These are phyloP conservation scores for Zaprionus capensis DNA, from an alignment of 1,140 invertebrate genomes.

Conservation along the genomic window DNA sequence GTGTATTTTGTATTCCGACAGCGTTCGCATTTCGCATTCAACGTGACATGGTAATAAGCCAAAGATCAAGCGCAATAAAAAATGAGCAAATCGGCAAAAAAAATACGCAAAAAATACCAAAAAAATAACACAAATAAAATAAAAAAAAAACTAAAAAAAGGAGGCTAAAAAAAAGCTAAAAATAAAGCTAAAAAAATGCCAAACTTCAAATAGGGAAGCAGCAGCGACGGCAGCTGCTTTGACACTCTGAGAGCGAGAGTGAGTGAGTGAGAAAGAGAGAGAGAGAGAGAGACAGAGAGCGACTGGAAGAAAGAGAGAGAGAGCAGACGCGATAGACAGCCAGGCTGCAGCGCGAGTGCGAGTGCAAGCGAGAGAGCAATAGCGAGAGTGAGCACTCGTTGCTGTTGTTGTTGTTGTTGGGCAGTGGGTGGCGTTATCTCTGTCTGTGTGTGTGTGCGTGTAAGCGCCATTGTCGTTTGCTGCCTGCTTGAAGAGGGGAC, in stretches of 20 bases:
- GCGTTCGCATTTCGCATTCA: constrained; percentile 73
- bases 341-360: not conserved
- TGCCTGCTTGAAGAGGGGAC: not conserved
- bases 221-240: constrained; percentile 29
- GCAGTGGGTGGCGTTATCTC: constrained; percentile 48
- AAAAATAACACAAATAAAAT: constrained; percentile 28
- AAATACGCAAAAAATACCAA: constrained; percentile 17
- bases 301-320: not conserved
- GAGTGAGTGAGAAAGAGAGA: constrained; percentile 31
- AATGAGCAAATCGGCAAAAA: constrained; percentile 43
- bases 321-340: constrained; percentile 11
- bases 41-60: constrained; percentile 81
- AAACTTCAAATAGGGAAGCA: constrained; percentile 43
- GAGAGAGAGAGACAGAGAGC: not conserved
- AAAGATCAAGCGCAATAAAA: constrained; percentile 78
- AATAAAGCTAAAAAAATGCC: constrained; percentile 14
- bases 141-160: constrained; percentile 44
- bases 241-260: constrained; percentile 39
- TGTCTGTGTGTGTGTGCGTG: constrained; percentile 28
- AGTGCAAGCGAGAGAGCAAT: not conserved
- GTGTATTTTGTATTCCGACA: constrained; percentile 66
- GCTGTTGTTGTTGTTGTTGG: not conserved
- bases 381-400: not conserved
- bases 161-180: constrained; percentile 27
- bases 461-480: constrained; percentile 45